phyloP scores from a whole-genome alignment of 1,140 invertebrate species.

The Choristoneura fumiferana region DNA sequence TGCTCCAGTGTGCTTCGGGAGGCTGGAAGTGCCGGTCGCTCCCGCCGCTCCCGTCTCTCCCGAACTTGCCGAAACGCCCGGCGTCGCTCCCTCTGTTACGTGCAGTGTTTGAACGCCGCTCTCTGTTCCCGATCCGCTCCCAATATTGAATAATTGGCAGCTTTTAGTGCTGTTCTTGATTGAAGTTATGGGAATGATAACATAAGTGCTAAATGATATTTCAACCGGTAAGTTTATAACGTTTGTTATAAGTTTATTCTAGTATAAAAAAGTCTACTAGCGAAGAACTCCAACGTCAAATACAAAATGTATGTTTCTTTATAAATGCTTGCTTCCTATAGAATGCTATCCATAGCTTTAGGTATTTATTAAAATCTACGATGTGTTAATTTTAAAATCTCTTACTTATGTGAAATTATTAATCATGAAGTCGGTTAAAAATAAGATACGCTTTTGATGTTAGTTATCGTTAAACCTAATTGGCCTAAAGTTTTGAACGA shows the following conservation, averaged over 20 bases:
- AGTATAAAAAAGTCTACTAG: not conserved
- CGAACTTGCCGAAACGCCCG: not conserved
- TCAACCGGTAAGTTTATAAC: not conserved
- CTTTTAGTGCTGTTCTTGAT: not conserved
- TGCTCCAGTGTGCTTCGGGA: constrained; percentile 68
- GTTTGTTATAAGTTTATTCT: not conserved
- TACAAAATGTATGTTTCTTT: too few species aligned
- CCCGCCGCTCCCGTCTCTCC: constrained; percentile 35
- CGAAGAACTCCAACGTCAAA: too few species aligned
- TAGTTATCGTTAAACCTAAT: too few species aligned
- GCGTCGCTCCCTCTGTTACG: too few species aligned
- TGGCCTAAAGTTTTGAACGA: too few species aligned
- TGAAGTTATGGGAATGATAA: constrained; percentile 3
- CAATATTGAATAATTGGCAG: constrained; percentile 4
- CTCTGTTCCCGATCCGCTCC: not conserved
- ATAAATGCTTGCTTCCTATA: too few species aligned
- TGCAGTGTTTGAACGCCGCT: constrained; percentile 12
- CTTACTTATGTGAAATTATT: too few species aligned
- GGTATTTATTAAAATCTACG: too few species aligned
- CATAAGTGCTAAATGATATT: constrained; percentile 11
- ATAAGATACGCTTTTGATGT: too few species aligned
- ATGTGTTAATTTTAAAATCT: too few species aligned
- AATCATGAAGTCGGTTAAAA: too few species aligned
- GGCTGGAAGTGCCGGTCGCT: constrained; percentile 56
- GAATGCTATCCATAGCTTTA: too few species aligned